Base-by-base conservation (phyloP, 2,888 invertebrate species). In the Ichneumoninae sp. region DNA sequence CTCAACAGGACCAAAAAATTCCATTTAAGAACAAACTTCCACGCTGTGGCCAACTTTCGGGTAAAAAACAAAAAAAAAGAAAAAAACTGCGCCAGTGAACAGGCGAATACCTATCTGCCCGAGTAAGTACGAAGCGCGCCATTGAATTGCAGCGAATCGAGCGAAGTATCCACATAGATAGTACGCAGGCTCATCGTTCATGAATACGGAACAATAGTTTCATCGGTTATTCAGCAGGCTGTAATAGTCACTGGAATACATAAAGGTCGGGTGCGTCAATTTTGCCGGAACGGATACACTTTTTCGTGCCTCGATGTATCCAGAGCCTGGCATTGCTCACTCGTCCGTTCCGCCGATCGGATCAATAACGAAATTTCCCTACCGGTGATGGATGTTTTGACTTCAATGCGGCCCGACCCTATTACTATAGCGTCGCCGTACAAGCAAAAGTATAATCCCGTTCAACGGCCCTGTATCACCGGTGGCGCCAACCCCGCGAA, bases 181-280 rank as follows among this genome's bases (percentile, higher is more conserved):
- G 19, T 60, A 52, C 52, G 33, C 26, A 47, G 10, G 7, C 60
- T 57, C 13, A 57, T 57, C 54, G 66, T 65, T 63, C 63, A 47
- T 63, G 60, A 63, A 44, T 22, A 54, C 78, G 71, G 22, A 76
- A 81, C 78, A 81, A 84, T 84, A 70, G 70, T 82, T 85, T 82
- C 75, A 75, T 85, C 66, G 66, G 81, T 57, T 85, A 82, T 85
- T 81, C 81, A 75, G 26, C 36, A 75, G 33, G 36, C 66, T 78
- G 85, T 85, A 57, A 85, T 66, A 71, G 78, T 75, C 66, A 75
- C 75, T 52, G 65, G 26, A 60, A 71, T 71, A 50, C 65, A 74
- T 82, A 81, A 84, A 77, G 77, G 52, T 84, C 77, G 81, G 57
- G 63, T 13, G 75, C 71, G 66, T 79, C 78, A 79, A 82, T 85